A percentile compares a stretch with the other conserved stretches of the same genome.
Conservation (phyloP, 2,113 vertebrate species). For the Hippocampus zosterae region DNA sequence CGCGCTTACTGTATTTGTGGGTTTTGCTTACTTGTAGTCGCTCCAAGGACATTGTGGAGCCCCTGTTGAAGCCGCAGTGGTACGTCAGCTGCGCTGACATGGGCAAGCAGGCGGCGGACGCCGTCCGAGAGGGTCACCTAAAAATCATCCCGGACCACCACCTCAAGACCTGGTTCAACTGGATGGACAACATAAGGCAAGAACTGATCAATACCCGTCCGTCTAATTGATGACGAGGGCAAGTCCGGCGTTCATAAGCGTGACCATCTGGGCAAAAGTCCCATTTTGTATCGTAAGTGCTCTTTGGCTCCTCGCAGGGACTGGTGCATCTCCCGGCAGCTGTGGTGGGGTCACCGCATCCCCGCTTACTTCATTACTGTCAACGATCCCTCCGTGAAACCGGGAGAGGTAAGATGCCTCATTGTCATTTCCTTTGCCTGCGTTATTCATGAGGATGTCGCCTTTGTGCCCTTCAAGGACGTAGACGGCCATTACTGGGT, state of each 20-base stretch:
- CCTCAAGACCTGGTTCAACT: slow-evolving; percentile 85
- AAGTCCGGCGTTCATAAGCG: too few relatives aligned
- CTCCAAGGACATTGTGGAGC: slow-evolving; percentile 90
- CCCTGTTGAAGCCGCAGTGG: slow-evolving; percentile 88
- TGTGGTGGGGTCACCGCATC: slow-evolving; percentile 91
- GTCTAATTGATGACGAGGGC: background rate
- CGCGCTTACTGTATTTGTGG: background rate
- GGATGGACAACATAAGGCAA: slow-evolving; percentile 91
- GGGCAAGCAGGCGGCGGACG: slow-evolving; percentile 82
- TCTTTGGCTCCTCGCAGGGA: slow-evolving; percentile 61
- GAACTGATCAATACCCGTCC: too few relatives aligned
- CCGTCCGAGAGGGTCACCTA: slow-evolving; percentile 78
- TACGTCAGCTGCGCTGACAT: slow-evolving; percentile 83
- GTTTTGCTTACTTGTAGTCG: slow-evolving; percentile 65
- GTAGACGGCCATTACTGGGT: slow-evolving; percentile 85
- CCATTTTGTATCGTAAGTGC: background rate
- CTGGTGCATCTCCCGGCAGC: slow-evolving; percentile 89
- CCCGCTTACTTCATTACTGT: slow-evolving; percentile 86
- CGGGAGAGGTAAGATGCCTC: slow-evolving; percentile 74
- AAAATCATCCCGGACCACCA: slow-evolving; percentile 83
- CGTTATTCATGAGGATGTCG: background rate
- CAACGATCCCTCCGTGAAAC: slow-evolving; percentile 71
- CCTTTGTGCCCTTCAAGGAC: slow-evolving; percentile 66
- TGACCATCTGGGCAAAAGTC: background rate
- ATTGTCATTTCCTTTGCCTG: background rate